Evolutionary conservation across 2,797 vertebrate genomes (phyloP).

Genomic region (Tachyglossus aculeatus): DNA sequence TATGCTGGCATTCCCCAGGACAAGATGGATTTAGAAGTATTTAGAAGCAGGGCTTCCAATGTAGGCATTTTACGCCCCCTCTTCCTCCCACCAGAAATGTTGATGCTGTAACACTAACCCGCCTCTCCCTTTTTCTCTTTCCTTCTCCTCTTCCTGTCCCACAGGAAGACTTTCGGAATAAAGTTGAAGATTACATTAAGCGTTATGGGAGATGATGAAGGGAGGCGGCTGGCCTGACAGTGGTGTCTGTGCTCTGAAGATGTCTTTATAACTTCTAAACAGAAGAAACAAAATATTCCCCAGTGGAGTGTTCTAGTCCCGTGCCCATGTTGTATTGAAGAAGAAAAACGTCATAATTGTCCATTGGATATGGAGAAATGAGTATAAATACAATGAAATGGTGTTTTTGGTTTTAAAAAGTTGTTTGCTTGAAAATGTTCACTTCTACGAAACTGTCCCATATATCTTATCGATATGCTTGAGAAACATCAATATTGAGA

Average conservation of each 20-base stretch:
- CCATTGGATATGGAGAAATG: conserved; percentile 60
- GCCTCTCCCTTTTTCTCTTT: neutral
- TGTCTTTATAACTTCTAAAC: conserved; percentile 41
- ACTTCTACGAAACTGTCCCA: conserved; percentile 65
- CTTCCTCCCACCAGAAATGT: no score
- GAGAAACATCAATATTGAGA: conserved; percentile 52
- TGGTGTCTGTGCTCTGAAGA: conserved; percentile 15
- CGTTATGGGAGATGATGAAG: conserved; percentile 96
- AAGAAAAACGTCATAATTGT: conserved; percentile 66
- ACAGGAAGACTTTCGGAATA: conserved; percentile 94
- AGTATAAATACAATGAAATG: conserved; percentile 63
- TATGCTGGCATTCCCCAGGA: no score
- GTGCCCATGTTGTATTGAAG: conserved; percentile 66
- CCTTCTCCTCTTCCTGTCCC: neutral
- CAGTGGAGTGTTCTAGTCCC: conserved; percentile 55
- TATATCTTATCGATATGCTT: conserved; percentile 62
- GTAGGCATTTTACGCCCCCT: no score
- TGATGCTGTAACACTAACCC: neutral
- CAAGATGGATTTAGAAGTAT: no score
- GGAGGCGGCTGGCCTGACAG: conserved; percentile 37
- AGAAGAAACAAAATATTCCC: conserved; percentile 40
- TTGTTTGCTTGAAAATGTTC: conserved; percentile 71
- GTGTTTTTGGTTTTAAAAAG: conserved; percentile 60
- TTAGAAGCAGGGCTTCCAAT: no score
- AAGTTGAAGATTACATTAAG: conserved; percentile 98